Conservation (phyloP, 2,797 vertebrate genomes). For the Artibeus jamaicensis region DNA sequence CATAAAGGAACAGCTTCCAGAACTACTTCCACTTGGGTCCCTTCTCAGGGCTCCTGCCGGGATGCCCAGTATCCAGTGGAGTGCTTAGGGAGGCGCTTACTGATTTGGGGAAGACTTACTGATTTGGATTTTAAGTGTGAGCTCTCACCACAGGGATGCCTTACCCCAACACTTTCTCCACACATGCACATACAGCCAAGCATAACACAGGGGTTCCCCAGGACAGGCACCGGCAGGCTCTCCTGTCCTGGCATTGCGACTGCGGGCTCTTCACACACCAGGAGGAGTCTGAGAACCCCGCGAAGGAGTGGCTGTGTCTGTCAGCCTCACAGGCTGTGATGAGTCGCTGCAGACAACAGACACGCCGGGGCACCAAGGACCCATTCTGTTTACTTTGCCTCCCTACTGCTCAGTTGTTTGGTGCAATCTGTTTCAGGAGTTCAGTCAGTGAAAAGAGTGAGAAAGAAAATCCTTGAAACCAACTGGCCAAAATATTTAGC, state of each 20-base stretch:
- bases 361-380: slow-evolving; percentile 41
- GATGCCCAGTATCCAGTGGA: background rate
- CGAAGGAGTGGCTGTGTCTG: slow-evolving; percentile 68
- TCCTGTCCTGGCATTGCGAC: background rate
- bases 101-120: background rate
- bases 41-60: background rate
- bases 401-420: slow-evolving; percentile 67
- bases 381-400: slow-evolving; percentile 68
- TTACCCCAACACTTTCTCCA: background rate
- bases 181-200: background rate
- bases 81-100: too few species aligned
- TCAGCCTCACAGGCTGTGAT: slow-evolving; percentile 64
- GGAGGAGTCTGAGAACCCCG: slow-evolving; percentile 74
- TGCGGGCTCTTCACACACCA: slow-evolving; percentile 61
- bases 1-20: background rate
- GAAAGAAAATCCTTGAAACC: slow-evolving; percentile 58
- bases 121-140: background rate
- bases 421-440: slow-evolving; percentile 72
- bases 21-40: background rate
- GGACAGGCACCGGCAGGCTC: background rate
- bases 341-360: slow-evolving; percentile 67
- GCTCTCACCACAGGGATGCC: background rate
- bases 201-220: background rate
- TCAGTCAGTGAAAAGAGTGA: slow-evolving; percentile 50
- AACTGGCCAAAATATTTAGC: slow-evolving; percentile 27